These are phyloP conservation scores for Synanthedon vespiformis DNA, from an alignment of 2,888 invertebrate species.

Conservation along the genomic window DNA sequence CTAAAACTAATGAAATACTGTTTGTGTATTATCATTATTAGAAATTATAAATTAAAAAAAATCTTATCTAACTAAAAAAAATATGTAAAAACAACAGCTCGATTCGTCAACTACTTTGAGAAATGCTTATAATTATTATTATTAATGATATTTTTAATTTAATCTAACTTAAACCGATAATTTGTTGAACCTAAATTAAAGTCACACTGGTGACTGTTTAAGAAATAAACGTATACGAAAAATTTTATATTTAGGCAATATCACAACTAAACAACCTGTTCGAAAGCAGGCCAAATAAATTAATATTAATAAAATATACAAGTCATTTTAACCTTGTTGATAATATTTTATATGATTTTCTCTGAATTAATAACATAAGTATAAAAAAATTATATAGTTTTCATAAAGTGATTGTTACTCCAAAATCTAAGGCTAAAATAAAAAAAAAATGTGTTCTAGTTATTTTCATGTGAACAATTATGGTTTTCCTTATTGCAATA, in stretches of 20 bases:
- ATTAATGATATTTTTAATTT: constrained; percentile 27
- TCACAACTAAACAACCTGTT: constrained; percentile 64
- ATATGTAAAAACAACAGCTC: background rate
- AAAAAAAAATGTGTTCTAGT: too few relatives aligned
- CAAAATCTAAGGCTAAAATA: too few relatives aligned
- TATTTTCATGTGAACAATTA: too few relatives aligned
- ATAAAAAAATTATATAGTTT: too few relatives aligned
- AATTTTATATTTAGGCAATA: constrained; percentile 60
- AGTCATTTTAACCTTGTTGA: too few relatives aligned
- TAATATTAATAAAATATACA: constrained; percentile 9
- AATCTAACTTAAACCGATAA: constrained; percentile 16
- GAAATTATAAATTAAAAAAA: constrained; percentile 21
- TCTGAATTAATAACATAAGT: too few relatives aligned
- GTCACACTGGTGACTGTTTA: constrained; percentile 50
- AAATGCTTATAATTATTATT: constrained; percentile 15
- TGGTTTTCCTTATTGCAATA: too few relatives aligned
- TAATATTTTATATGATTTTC: too few relatives aligned
- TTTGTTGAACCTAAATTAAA: constrained; percentile 55
- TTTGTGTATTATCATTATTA: constrained; percentile 43
- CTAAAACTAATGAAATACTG: constrained; percentile 57
- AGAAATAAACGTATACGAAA: constrained; percentile 67
- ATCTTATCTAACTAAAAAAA: constrained; percentile 13
- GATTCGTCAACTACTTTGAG: constrained; percentile 26
- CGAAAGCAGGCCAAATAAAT: constrained; percentile 46
- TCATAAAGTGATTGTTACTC: too few relatives aligned